A percentile compares a stretch with the other conserved stretches of the same genome.
Conservation (phyloP, 2,797 vertebrate genomes). For the Acrocephalus scirpaceus region DNA sequence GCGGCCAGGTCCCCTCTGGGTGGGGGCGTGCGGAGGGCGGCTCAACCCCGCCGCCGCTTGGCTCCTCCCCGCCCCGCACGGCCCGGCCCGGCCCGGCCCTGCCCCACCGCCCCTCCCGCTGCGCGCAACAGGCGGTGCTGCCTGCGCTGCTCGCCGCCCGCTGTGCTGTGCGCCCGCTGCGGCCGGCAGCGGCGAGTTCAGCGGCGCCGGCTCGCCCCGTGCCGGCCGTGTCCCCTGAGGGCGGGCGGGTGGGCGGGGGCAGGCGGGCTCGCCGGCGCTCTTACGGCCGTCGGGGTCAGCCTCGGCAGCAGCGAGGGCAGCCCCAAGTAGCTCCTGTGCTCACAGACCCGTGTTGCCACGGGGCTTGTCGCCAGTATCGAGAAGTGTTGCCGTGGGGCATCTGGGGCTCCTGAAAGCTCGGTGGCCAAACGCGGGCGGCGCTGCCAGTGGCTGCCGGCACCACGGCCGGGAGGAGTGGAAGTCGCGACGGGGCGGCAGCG, state of each 20-base stretch:
- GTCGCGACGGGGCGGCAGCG: neutral
- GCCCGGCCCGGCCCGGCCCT: neutral
- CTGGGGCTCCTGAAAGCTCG: neutral
- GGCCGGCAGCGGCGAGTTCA: no score
- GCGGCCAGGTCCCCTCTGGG: neutral
- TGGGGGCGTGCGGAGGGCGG: neutral
- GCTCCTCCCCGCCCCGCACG: constrained; percentile 3
- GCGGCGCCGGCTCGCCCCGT: neutral
- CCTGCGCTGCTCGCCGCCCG: neutral
- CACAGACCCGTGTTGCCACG: no score
- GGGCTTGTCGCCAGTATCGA: neutral
- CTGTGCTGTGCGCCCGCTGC: no score
- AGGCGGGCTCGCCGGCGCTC: neutral
- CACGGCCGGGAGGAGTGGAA: neutral
- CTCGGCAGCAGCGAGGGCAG: neutral
- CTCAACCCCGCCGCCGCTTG: neutral
- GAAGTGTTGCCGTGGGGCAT: neutral
- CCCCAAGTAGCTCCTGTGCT: neutral
- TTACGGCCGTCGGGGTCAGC: neutral
- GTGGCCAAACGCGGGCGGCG: neutral
- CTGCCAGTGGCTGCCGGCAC: neutral
- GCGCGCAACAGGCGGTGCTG: neutral
- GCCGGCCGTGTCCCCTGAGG: neutral
- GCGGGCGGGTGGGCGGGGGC: neutral
- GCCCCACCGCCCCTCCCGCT: neutral